Conservation (phyloP, 2,113 vertebrate genomes). For the Nestor notabilis region DNA sequence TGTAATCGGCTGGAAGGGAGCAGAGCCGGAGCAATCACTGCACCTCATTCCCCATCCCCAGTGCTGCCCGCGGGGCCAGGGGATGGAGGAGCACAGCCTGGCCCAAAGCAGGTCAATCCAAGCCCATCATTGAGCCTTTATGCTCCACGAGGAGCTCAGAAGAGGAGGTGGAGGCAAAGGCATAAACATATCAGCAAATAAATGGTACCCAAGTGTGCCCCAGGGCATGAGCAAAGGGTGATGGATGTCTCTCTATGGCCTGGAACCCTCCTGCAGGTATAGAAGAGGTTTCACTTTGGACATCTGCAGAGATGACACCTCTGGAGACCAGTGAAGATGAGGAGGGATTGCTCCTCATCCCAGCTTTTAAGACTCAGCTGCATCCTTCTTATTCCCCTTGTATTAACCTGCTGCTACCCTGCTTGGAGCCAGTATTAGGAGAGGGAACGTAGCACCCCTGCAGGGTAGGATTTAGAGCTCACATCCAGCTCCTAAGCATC, state of each 20-base stretch:
- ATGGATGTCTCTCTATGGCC: accelerated
- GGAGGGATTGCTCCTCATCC: background rate
- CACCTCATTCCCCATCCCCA: background rate
- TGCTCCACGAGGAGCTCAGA: background rate
- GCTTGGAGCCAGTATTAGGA: background rate
- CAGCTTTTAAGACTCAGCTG: background rate
- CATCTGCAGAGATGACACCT: background rate
- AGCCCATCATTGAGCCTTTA: background rate
- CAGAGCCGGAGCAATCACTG: background rate
- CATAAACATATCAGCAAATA: background rate
- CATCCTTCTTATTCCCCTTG: background rate
- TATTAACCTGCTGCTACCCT: background rate
- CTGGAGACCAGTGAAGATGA: background rate
- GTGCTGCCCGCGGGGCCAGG: accelerated
- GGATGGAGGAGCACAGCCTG: background rate
- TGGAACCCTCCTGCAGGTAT: background rate
- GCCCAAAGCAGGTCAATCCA: background rate
- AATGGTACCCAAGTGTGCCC: accelerated
- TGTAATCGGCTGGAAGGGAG: slow-evolving; percentile 40
- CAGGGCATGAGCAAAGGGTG: accelerated
- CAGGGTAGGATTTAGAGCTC: background rate
- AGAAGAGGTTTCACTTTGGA: background rate
- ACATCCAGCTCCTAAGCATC: background rate
- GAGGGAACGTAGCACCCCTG: background rate
- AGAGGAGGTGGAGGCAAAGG: background rate